A percentile compares a stretch with the other conserved stretches of the same genome.
phyloP scores from a whole-genome alignment of 2,888 invertebrate genomes.

The Drosophila robusta region DNA sequence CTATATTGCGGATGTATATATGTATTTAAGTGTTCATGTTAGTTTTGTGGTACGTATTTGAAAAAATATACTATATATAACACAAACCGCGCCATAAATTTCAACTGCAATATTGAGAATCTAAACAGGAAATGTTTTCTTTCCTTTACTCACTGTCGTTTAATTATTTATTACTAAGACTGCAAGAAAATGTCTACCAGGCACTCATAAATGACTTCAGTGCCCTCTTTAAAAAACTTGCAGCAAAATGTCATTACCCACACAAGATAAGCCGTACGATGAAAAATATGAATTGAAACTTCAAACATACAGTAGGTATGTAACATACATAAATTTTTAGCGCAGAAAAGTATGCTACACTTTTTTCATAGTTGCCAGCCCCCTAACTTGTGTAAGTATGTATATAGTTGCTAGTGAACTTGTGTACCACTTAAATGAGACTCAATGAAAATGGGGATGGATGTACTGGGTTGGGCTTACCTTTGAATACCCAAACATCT shows the following conservation, averaged over 20 bases:
- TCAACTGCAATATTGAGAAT: slow-evolving; percentile 69
- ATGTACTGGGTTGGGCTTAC: too few relatives aligned
- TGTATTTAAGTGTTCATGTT: slow-evolving; percentile 15
- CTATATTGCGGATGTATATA: slow-evolving; percentile 6
- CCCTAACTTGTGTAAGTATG: slow-evolving; percentile 1
- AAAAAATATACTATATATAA: slow-evolving; percentile 38
- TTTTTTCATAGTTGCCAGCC: slow-evolving; percentile 10
- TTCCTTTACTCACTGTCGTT: slow-evolving; percentile 33
- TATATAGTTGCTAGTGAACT: slow-evolving; percentile 3
- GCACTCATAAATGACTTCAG: slow-evolving; percentile 24
- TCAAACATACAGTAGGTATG: not conserved
- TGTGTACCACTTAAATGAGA: slow-evolving; percentile 10
- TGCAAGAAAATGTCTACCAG: slow-evolving; percentile 2
- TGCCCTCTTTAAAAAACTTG: slow-evolving; percentile 11
- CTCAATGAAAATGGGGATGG: not conserved
- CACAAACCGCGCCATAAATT: slow-evolving; percentile 71
- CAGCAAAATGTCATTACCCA: slow-evolving; percentile 41
- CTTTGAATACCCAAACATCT: not conserved
- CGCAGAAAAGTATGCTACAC: slow-evolving; percentile 25
- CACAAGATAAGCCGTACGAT: slow-evolving; percentile 13
- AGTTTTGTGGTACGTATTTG: slow-evolving; percentile 36
- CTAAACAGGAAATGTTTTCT: slow-evolving; percentile 78
- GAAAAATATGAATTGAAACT: slow-evolving; percentile 13
- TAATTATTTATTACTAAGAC: slow-evolving; percentile 32
- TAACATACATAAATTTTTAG: not conserved